Conservation (phyloP, 2,888 invertebrate species). For the Pandemis corylana region DNA sequence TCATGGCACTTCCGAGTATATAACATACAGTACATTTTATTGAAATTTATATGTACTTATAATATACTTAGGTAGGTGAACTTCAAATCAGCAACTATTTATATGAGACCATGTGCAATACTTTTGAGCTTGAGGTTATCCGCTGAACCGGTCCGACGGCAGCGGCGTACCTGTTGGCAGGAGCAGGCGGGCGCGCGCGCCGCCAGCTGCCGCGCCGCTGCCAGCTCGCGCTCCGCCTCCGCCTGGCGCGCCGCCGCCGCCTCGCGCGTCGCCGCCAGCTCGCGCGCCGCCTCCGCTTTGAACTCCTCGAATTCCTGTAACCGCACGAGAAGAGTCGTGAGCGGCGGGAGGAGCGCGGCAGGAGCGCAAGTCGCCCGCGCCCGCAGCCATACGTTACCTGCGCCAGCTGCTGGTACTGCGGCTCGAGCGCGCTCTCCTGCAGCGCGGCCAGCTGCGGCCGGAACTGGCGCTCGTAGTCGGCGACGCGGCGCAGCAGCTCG, state of each 20-base stretch:
- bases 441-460: slow-evolving; percentile 55
- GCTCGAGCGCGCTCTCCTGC: slow-evolving; percentile 88
- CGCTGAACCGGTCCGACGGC: slow-evolving; percentile 71
- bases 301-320: slow-evolving; percentile 24
- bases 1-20: no score
- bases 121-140: background rate
- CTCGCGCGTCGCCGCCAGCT: slow-evolving; percentile 50
- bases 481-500: slow-evolving; percentile 89
- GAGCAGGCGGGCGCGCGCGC: slow-evolving; percentile 85
- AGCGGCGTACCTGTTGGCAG: slow-evolving; percentile 77
- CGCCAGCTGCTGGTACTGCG: slow-evolving; percentile 83
- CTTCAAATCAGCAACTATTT: no score
- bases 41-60: no score
- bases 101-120: no score
- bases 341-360: no score
- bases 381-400: slow-evolving; percentile 28
- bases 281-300: slow-evolving; percentile 40
- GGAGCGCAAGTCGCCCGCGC: no score
- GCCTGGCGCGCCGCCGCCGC: slow-evolving; percentile 82
- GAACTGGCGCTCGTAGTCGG: slow-evolving; percentile 89
- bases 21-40: no score
- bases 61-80: no score
- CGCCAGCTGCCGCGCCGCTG: slow-evolving; percentile 87
- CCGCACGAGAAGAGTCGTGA: background rate
- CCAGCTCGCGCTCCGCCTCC: slow-evolving; percentile 86